Base-by-base conservation (phyloP, 2,888 invertebrate species). In the Callyntrura sp. region DNA sequence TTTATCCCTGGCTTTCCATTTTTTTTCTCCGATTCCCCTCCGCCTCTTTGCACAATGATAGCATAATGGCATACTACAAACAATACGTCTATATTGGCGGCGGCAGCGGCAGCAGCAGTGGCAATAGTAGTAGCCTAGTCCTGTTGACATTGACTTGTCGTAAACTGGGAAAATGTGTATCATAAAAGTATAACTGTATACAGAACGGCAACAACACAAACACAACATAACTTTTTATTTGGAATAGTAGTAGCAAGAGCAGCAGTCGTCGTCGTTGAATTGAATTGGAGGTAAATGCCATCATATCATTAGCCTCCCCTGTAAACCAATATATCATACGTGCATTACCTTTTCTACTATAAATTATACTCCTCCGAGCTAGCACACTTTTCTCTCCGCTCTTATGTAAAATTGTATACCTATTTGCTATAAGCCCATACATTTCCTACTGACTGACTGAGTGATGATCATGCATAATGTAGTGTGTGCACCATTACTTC, bases 401-500 rank as follows among this genome's bases (percentile, higher is more conserved):
- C 35, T 35, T 35, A 35, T 17, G 55, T 55, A 55, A 55, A 55
- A 14, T 9, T 17, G 55, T 55, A 55, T 8, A n/a, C 55, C 1
- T 17, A 8, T 55, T 8, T 55, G 14, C 55, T 35, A 35, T 35
- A 35, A 4, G 35, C 68, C 35, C 35, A 17, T 65, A 20, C 3
- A 23, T 68, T 68, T 57, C 17, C 55, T n/a, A n/a, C 6, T n/a
- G 14, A 78, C 55, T 78, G 76, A 78, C 57, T 78, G 78, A 23
- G 45, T 73, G 73, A 51, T 51, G 78, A 78, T 78, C 78, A 78
- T 78, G 55, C 78, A 78, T 78, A 78, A 78, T 78, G 78, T 78
- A 78, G 78, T 57, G 57, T 57, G 57, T 28, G 78, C 55, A 6
- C 55, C 9, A 55, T 4, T 35, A 35, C 23, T 11, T 3, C 12